Base-by-base conservation (phyloP, 2,797 vertebrate species). In the Chiropotes sagulatus region DNA sequence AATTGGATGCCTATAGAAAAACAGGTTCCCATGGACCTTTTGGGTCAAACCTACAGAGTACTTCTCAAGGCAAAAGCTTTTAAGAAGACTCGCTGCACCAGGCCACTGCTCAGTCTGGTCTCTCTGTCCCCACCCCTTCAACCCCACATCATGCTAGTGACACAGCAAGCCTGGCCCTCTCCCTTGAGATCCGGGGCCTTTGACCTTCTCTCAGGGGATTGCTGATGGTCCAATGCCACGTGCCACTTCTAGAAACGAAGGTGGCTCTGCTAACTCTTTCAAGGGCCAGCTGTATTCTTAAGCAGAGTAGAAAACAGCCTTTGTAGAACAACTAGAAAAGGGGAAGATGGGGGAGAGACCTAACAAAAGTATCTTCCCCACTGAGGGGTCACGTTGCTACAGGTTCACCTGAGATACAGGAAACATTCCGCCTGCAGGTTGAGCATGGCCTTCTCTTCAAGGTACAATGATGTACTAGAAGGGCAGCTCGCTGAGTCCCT, bases 1-100 rank as follows among this genome's bases (percentile, higher is more conserved):
- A 96, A 98, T 93, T 91, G 13, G 96, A 97, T 97, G 92, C 89
- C 85, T 84, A 39, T 61, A 97, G 90, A 96, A 92, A 96, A 90
- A 82, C 61, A 80, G n/a, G 70, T 33, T 92, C 86, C 73, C 52
- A 50, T 52, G 75, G 95, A 92, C 64, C 46, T 96, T 94, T 93
- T 0, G 19, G n/a, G 41, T 93, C 92, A 96, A 97, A 75, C 79
- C 90, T 93, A 86, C 90, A 44, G 39, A 39, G 39, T 90, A 26
- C 58, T 95, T 96, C 94, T 36, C 58, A 10, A 97, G 95, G 94
- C 80, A 48, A 90, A 0, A 14, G 39, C 28, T 80, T 93, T 90
- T 61, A 67, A 83, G 76, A 76, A 92, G 93, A 95, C 91, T 58
- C 48, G 36, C 84, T 93, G 58, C 30, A 78, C 3, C 39, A 14